Percentiles rank a stretch among this genome's conserved stretches.
Conservation (phyloP, 2,888 invertebrate genomes). For the Galerucella pusilla region DNA sequence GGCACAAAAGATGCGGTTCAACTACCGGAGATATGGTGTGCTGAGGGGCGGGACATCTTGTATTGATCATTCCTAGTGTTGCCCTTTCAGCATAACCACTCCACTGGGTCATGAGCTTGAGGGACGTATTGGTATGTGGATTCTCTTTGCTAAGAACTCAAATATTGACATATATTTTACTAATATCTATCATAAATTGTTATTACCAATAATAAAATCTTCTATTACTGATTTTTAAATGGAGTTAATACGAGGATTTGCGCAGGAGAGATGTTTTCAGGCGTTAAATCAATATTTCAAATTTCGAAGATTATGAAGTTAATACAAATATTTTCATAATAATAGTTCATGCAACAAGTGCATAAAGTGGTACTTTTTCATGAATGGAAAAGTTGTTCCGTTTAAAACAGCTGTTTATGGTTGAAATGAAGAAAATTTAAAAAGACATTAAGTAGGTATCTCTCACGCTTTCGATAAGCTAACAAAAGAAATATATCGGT, state of each 20-base stretch:
- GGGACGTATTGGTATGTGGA: background rate
- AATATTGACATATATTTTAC: background rate
- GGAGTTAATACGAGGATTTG: background rate
- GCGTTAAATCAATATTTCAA: background rate
- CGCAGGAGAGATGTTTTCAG: background rate
- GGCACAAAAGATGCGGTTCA: conserved; percentile 46
- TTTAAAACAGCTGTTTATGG: too few relatives aligned
- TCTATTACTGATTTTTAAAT: background rate
- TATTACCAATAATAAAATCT: background rate
- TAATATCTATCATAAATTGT: background rate
- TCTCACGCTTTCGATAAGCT: too few relatives aligned
- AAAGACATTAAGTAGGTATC: too few relatives aligned
- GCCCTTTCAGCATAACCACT: conserved; percentile 35
- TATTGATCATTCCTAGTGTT: conserved; percentile 52
- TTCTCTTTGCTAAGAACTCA: background rate
- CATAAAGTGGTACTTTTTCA: too few relatives aligned
- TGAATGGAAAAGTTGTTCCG: too few relatives aligned
- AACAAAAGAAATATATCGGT: too few relatives aligned
- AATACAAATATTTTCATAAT: too few relatives aligned
- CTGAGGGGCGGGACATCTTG: conserved; percentile 51
- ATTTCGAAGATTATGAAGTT: too few relatives aligned
- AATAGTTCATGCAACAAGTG: too few relatives aligned
- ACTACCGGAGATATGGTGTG: conserved; percentile 44
- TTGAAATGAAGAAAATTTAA: too few relatives aligned
- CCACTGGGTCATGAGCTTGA: conserved; percentile 29